phyloP scores from a whole-genome alignment of 2,888 invertebrate genomes.

The Cerceris ruficornis region DNA sequence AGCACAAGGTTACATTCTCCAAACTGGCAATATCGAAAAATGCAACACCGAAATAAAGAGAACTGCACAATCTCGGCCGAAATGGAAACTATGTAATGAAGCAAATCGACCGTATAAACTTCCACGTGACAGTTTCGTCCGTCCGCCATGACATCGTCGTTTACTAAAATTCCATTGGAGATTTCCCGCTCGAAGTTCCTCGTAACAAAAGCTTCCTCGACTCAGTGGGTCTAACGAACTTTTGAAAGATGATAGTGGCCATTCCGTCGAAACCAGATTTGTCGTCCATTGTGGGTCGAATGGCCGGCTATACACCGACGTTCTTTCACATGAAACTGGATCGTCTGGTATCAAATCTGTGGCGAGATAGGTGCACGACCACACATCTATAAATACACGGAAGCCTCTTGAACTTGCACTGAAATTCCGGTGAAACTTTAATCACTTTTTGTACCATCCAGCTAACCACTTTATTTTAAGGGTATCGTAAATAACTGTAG shows the following conservation, averaged over 20 bases:
- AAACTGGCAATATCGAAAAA: no score
- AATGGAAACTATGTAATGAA: no score
- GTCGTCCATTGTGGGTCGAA: constrained; percentile 36
- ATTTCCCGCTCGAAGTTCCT: constrained; percentile 6
- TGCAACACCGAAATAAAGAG: no score
- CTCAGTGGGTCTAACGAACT: constrained; percentile 27
- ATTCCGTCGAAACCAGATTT: constrained; percentile 42
- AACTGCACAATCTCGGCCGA: no score
- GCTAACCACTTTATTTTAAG: constrained; percentile 40
- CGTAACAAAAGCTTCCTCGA: constrained; percentile 4
- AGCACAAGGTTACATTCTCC: no score
- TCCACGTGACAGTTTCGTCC: neutral
- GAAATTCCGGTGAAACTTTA: constrained; percentile 53
- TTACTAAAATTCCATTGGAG: constrained; percentile 18
- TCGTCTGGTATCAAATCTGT: constrained; percentile 48
- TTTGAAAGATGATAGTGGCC: constrained; percentile 35
- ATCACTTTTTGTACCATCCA: constrained; percentile 42
- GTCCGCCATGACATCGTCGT: neutral
- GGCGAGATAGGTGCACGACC: constrained; percentile 24
- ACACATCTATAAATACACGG: constrained; percentile 31
- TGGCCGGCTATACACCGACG: constrained; percentile 23
- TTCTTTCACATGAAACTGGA: constrained; percentile 47
- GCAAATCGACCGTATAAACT: no score
- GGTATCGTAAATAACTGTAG: constrained; percentile 45
- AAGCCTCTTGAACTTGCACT: constrained; percentile 24